phyloP scores from a whole-genome alignment of 2,797 vertebrate species.

The Manis pentadactyla region DNA sequence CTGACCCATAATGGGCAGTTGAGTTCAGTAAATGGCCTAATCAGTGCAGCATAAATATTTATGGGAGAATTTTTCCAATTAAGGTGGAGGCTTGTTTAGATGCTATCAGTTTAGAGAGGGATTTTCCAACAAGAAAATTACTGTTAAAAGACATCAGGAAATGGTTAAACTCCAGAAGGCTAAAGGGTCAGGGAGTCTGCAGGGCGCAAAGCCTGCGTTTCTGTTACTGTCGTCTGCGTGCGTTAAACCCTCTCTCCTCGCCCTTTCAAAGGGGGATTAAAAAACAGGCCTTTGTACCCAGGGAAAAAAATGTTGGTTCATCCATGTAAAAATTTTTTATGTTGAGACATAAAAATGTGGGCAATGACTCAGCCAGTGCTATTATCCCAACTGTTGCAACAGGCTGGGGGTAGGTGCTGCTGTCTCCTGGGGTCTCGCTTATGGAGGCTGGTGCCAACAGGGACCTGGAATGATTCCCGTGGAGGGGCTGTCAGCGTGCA shows the following conservation, averaged over 20 bases:
- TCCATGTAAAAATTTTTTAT: constrained; percentile 77
- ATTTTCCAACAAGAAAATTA: constrained; percentile 89
- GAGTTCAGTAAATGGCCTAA: constrained; percentile 88
- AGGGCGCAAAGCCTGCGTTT: constrained; percentile 79
- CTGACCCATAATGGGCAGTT: constrained; percentile 89
- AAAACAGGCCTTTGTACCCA: constrained; percentile 75
- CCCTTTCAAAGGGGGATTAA: constrained; percentile 40
- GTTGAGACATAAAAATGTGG: constrained; percentile 70
- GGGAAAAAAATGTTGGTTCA: constrained; percentile 63
- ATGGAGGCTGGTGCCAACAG: rapidly evolving
- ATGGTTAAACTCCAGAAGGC: constrained; percentile 87
- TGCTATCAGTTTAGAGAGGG: constrained; percentile 88
- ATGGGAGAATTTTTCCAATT: constrained; percentile 91
- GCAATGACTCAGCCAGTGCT: constrained; percentile 32
- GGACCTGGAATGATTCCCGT: neutral
- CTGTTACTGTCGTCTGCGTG: constrained; percentile 74
- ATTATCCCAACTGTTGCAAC: neutral
- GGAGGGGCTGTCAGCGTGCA: neutral
- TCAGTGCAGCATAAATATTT: constrained; percentile 90
- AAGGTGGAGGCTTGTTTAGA: constrained; percentile 90
- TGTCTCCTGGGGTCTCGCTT: neutral
- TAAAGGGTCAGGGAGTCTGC: constrained; percentile 88
- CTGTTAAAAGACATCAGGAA: constrained; percentile 90
- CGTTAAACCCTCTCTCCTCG: constrained; percentile 51
- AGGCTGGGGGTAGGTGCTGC: neutral